phyloP scores from a whole-genome alignment of 2,797 vertebrate species.

The Lutjanus campechanus region DNA sequence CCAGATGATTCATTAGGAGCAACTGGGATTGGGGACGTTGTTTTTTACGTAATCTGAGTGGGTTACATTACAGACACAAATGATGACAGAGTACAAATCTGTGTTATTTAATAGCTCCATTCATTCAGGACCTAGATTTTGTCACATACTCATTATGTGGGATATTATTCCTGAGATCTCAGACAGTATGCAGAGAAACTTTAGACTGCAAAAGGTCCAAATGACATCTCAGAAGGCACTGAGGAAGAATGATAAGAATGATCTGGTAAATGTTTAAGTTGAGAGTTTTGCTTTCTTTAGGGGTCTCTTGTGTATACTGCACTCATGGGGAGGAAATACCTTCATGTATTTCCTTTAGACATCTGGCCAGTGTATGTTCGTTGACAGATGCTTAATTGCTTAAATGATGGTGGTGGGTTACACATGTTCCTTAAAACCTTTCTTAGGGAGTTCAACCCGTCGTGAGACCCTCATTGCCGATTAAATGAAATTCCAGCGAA shows the following conservation, averaged over 20 bases:
- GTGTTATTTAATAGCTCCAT: background rate
- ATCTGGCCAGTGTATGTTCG: conserved; percentile 30
- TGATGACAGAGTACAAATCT: conserved; percentile 25
- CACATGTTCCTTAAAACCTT: conserved; percentile 13
- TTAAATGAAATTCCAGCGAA: conserved; percentile 35
- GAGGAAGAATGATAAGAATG: conserved; percentile 8
- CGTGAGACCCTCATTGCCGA: conserved; percentile 9
- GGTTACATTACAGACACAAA: conserved; percentile 19
- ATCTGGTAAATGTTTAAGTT: conserved; percentile 4
- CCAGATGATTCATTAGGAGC: conserved; percentile 54
- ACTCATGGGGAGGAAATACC: background rate
- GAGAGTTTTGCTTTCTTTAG: conserved; percentile 27
- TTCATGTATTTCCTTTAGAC: background rate
- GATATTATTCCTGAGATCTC: conserved; percentile 8
- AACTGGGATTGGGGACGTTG: conserved; percentile 40
- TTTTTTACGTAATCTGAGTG: conserved; percentile 51
- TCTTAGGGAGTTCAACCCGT: background rate
- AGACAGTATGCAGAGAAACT: background rate
- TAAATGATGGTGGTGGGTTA: conserved; percentile 9
- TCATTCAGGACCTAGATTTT: conserved; percentile 7
- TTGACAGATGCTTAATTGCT: conserved; percentile 21
- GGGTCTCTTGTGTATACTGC: conserved; percentile 3
- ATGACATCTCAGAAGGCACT: background rate
- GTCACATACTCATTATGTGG: background rate
- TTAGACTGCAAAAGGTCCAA: background rate